Evolutionary conservation across 2,888 invertebrate genomes (phyloP).

Genomic region (Chrysina gloriosa): DNA sequence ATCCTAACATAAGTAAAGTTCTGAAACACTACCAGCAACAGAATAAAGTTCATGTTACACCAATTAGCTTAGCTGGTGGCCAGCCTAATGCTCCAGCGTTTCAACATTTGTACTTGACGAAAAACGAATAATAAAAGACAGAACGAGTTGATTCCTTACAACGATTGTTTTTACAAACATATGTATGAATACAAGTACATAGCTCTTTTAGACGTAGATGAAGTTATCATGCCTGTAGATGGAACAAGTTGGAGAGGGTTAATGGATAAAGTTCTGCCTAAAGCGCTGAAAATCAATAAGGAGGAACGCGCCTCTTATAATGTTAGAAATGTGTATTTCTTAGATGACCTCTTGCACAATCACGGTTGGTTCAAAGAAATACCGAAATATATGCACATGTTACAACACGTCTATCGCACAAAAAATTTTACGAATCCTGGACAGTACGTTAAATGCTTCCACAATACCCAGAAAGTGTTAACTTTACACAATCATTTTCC

Average conservation of each 20-base stretch:
- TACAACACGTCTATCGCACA: constrained; percentile 90
- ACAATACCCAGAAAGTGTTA: constrained; percentile 89
- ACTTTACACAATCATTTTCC: constrained; percentile 95
- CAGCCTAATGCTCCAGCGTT: constrained; percentile 91
- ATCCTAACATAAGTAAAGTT: constrained; percentile 90
- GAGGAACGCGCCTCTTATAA: constrained; percentile 84
- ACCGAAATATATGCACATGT: constrained; percentile 91
- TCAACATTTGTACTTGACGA: constrained; percentile 89
- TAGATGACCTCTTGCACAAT: constrained; percentile 83
- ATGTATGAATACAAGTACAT: constrained; percentile 91
- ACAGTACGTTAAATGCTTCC: constrained; percentile 94
- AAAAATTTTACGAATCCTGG: constrained; percentile 93
- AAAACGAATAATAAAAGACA: constrained; percentile 94
- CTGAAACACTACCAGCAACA: constrained; percentile 70
- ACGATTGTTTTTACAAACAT: constrained; percentile 94
- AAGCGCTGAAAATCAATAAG: constrained; percentile 75
- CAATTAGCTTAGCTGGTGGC: constrained; percentile 86
- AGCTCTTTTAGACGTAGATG: constrained; percentile 93
- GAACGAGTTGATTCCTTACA: constrained; percentile 95
- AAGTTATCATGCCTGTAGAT: constrained; percentile 91
- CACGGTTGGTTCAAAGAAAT: constrained; percentile 82
- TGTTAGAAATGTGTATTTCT: constrained; percentile 91
- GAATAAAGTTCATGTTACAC: constrained; percentile 80
- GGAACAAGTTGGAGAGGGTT: constrained; percentile 80
- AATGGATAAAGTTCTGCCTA: constrained; percentile 76